Conservation (phyloP, 1,140 invertebrate genomes). For the Cherax destructor region DNA sequence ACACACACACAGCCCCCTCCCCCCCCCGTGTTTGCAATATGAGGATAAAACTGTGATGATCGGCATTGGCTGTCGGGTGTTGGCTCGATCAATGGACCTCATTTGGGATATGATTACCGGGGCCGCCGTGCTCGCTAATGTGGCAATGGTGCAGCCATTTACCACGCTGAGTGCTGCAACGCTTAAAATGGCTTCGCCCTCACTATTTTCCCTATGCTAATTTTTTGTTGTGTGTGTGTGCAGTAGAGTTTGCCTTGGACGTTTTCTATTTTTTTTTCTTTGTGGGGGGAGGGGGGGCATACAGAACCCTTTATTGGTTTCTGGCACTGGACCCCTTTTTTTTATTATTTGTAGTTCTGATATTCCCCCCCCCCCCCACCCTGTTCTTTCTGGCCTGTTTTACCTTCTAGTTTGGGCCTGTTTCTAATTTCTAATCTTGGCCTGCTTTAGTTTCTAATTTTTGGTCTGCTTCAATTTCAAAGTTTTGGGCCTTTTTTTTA, state of each 20-base stretch:
- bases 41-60: background rate
- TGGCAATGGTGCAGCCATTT: background rate
- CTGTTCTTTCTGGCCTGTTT: too few species aligned
- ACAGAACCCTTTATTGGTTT: background rate
- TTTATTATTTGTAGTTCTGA: too few species aligned
- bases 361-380: too few species aligned
- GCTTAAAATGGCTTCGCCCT: background rate
- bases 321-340: too few species aligned
- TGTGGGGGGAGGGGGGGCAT: background rate
- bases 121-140: background rate
- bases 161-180: background rate
- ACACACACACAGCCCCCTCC: background rate
- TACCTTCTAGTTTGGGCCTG: too few species aligned
- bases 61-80: background rate
- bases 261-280: too few species aligned
- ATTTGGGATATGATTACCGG: conserved; percentile 16
- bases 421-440: too few species aligned
- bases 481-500: too few species aligned
- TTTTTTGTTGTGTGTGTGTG: background rate
- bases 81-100: background rate
- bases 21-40: background rate
- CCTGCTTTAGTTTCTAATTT: too few species aligned
- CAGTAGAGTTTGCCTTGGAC: too few species aligned
- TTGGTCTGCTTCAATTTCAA: too few species aligned
- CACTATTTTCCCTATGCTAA: background rate